Base-by-base conservation (phyloP, 1,140 invertebrate species). In the Pogonus chalceus region DNA sequence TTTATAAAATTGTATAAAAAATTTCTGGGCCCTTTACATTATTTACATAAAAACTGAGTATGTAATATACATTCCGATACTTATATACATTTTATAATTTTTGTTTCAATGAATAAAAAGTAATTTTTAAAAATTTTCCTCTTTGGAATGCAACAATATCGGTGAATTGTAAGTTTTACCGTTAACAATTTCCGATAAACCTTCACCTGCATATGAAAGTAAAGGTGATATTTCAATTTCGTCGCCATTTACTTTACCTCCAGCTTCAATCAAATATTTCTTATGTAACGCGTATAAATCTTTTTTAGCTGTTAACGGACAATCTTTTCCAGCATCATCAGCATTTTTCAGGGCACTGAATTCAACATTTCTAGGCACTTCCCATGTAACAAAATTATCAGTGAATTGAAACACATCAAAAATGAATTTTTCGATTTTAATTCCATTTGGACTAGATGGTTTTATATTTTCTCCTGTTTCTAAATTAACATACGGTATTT, bases 381-480 rank as follows among this genome's bases (percentile, higher is more conserved):
- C 91, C 85, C 95, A 93, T 2, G 90, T 90, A 18, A 87, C 90
- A 66, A 99, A 93, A 60, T 86, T 88, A 70, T 88, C 80, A 0
- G 92, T 80, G 70, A 93, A 96, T 63, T 88, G 85, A 69, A 99
- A 98, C 0, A 98, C 94, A 74, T 99, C 97, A 69, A 99, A 99
- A 1, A 99, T 87, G 71, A 99, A 99, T 73, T 99, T 99, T 64
- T 99, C 97, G 69, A 98, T 88, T 77, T 99, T 99, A 57, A 99
- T 94, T 20, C 96, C 96, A 69, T 99, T 99, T 0, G 89, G 83
- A 63, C 81, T 79, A 0, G 80, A 78, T 0, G 96, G 95, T 52
- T 82, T 86, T 10, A 84, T 72, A 39, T 78, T 72, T 20, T 81
- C 70, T 2, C 92, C 91, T 4, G 4, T 12, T 51, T 82, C 74